These are phyloP conservation scores for Globicephala melas DNA, from an alignment of 2,113 vertebrate genomes.

Conservation along the genomic window DNA sequence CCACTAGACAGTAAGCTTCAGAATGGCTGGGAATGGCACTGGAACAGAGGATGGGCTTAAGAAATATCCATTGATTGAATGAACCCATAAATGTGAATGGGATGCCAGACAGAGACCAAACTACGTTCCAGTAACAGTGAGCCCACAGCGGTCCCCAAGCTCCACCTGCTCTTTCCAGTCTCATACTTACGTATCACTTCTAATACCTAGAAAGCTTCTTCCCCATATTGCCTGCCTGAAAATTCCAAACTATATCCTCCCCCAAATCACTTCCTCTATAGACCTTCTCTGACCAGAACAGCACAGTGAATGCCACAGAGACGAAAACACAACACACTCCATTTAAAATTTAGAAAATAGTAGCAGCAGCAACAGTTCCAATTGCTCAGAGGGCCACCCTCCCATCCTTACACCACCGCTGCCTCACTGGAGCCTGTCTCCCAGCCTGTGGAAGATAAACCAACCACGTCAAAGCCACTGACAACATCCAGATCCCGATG, in stretches of 20 bases:
- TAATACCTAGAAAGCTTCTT: neutral
- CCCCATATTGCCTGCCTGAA: neutral
- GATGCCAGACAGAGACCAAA: neutral
- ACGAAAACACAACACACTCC: neutral
- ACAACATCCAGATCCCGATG: neutral
- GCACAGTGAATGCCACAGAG: neutral
- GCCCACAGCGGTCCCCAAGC: neutral
- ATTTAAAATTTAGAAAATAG: neutral
- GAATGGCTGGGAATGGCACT: neutral
- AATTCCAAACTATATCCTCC: neutral
- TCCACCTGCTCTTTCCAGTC: neutral
- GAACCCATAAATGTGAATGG: neutral
- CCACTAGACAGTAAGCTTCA: neutral
- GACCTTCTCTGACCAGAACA: neutral
- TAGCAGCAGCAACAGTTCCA: neutral
- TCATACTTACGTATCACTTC: neutral
- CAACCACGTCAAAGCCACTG: neutral
- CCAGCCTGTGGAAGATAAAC: neutral
- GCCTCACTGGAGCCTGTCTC: neutral
- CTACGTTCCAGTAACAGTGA: rapidly evolving
- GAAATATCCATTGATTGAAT: neutral
- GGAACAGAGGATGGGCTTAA: neutral
- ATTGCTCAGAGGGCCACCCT: neutral
- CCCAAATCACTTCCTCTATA: neutral
- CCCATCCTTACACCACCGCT: neutral